These are phyloP conservation scores for Actinemys pallida DNA, from an alignment of 2,113 vertebrate species.

Conservation along the genomic window DNA sequence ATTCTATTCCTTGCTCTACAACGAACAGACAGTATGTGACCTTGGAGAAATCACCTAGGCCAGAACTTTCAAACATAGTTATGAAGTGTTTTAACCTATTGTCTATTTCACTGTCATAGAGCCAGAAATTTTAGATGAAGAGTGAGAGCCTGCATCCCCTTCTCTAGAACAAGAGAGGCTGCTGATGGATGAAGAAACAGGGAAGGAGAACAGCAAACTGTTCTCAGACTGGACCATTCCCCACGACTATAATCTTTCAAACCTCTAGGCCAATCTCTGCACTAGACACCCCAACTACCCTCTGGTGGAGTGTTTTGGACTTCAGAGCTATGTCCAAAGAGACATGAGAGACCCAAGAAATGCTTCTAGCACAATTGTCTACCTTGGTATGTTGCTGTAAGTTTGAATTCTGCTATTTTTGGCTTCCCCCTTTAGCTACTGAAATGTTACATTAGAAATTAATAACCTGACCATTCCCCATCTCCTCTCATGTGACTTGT, in stretches of 20 bases:
- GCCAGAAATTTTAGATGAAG: fast-evolving
- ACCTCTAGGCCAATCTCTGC: background rate
- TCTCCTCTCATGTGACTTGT: background rate
- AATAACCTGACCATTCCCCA: background rate
- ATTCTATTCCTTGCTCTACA: background rate
- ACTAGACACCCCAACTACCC: background rate
- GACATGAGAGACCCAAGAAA: background rate
- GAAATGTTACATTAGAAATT: background rate
- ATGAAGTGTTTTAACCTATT: background rate
- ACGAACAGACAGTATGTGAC: background rate
- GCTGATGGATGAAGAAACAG: background rate
- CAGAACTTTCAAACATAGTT: background rate
- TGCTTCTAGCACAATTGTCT: background rate
- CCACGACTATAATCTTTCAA: background rate
- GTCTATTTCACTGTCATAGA: background rate
- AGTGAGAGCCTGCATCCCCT: background rate
- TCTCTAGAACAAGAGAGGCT: background rate
- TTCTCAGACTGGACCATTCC: background rate
- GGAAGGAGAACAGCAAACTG: background rate
- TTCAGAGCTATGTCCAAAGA: background rate
- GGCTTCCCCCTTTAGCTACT: background rate
- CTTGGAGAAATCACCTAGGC: background rate
- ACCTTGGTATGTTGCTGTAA: background rate
- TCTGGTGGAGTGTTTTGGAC: background rate
- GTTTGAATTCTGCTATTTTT: background rate